Evolutionary conservation across 53 echinoderm and acorn worm genomes (phyloP), one percentile per base, ranked within the genome.

Genomic region (Apostichopus leukothele): DNA sequence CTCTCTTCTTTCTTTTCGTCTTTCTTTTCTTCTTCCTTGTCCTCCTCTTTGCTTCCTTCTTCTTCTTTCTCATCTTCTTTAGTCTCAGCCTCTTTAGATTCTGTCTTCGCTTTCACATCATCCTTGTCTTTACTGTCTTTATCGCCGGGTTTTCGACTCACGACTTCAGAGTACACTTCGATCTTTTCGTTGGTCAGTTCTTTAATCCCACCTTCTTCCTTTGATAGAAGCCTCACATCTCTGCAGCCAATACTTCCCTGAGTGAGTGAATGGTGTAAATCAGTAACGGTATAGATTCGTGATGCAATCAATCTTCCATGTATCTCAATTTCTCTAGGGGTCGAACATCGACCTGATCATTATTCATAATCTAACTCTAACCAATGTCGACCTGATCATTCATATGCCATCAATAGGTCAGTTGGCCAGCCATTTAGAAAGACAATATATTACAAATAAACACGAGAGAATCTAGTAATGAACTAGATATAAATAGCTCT

Each of bases 171-270:
- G 12, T 67, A 76, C 59, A 66, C 79, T 26, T 89, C 92, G 76
- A 85, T 92, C 57, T 79, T 89, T 53, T 79, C 86, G 8, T 86
- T 53, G 20, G 52, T 76, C 27, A 86, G 60, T 10, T 67, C 78
- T 86, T 86, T 89, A 86, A 23, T 74, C 6, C 63, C 76, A 7
- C 66, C 88, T 59, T 73, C 75, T 7, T 94, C 92, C 80, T 96
- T 91, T 20, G 92, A 90, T 84, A 94, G 88, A 57, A 93, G 91
- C 16, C 96, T 89, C 67, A 96, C 91, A 59, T 96, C 96, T 81
- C 93, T 71, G 89, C 94, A 96, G n/a, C 76, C 89, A 14, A 96
- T 94, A 51, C 94, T 83, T 59, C 92, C 94, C 94, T 96, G 75
- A 18, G 52, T 78, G 27, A 23, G 3, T 76, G 19, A 63, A 6